phyloP scores from a whole-genome alignment of 2,888 invertebrate species.

The Heliconius charithonia region DNA sequence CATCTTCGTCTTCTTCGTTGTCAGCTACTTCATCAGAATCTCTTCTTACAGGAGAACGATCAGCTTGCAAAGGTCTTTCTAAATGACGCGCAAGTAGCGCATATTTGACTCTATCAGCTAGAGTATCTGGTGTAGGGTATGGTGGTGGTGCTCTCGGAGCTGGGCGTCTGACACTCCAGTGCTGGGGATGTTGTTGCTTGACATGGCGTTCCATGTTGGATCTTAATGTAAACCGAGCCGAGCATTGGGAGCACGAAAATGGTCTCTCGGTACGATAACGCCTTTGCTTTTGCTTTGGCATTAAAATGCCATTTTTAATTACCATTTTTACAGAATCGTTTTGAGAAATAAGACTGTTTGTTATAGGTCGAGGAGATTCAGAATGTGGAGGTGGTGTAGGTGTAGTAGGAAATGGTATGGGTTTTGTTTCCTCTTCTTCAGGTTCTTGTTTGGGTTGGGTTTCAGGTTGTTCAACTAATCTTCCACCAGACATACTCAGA shows the following conservation, averaged over 20 bases:
- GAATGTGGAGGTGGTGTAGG: conserved; percentile 75
- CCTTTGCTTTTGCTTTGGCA: conserved; percentile 96
- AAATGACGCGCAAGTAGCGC: conserved; percentile 91
- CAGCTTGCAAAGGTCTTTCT: conserved; percentile 82
- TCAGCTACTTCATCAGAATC: conserved; percentile 84
- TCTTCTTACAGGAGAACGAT: conserved; percentile 71
- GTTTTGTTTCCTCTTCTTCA: conserved; percentile 82
- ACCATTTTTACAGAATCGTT: conserved; percentile 93
- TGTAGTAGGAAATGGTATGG: conserved; percentile 69
- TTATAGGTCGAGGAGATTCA: conserved; percentile 80
- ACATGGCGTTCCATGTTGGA: conserved; percentile 98
- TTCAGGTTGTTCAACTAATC: conserved; percentile 75
- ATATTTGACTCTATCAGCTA: conserved; percentile 85
- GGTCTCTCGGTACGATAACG: conserved; percentile 95
- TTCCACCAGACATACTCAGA: conserved; percentile 88
- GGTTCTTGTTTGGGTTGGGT: conserved; percentile 73
- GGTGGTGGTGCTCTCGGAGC: conserved; percentile 75
- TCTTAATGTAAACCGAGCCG: conserved; percentile 94
- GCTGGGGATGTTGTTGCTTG: conserved; percentile 96
- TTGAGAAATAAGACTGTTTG: conserved; percentile 68
- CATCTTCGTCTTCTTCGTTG: conserved; percentile 87
- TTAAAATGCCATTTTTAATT: conserved; percentile 93
- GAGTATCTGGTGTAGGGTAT: conserved; percentile 65
- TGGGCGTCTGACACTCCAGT: conserved; percentile 91
- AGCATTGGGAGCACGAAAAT: conserved; percentile 95